Evolutionary conservation across 2,113 vertebrate species (phyloP).

Genomic region (Apistogramma diplotaenia): DNA sequence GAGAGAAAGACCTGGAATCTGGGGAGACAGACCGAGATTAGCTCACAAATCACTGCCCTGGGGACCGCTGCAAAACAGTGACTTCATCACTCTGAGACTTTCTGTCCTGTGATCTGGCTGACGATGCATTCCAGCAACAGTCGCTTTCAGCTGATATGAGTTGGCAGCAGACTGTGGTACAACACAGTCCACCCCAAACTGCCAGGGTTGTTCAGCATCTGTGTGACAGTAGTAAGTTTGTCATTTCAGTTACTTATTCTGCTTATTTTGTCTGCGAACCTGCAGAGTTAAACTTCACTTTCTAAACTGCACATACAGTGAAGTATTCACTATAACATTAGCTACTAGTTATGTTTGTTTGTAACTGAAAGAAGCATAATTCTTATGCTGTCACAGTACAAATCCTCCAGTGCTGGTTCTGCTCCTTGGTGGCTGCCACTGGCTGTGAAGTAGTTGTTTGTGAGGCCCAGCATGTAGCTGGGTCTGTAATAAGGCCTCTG

Average conservation of each 20-base stretch:
- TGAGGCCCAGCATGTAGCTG: conserved; percentile 63
- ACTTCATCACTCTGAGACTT: conserved; percentile 76
- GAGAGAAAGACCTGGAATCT: conserved; percentile 74
- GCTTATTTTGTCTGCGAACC: conserved; percentile 11
- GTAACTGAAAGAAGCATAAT: conserved; percentile 15
- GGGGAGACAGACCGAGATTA: conserved; percentile 85
- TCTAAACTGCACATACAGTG: neutral
- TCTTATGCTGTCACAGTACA: conserved; percentile 33
- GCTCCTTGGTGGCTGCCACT: conserved; percentile 32
- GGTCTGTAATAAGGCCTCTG: conserved; percentile 74
- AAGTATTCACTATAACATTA: neutral
- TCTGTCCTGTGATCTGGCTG: conserved; percentile 61
- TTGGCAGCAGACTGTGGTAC: conserved; percentile 57
- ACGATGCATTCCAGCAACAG: conserved; percentile 55
- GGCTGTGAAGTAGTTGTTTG: conserved; percentile 69
- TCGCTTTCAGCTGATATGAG: conserved; percentile 62
- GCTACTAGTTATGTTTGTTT: neutral
- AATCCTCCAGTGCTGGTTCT: conserved; percentile 49
- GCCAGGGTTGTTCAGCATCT: conserved; percentile 47
- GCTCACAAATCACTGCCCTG: conserved; percentile 87
- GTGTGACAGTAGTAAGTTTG: conserved; percentile 8
- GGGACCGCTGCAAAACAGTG: conserved; percentile 73
- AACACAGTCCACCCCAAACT: conserved; percentile 50
- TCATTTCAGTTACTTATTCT: conserved; percentile 43
- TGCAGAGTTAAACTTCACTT: conserved; percentile 12